Conservation (phyloP, 2,888 invertebrate species). For the Caenorhabditis japonica region DNA sequence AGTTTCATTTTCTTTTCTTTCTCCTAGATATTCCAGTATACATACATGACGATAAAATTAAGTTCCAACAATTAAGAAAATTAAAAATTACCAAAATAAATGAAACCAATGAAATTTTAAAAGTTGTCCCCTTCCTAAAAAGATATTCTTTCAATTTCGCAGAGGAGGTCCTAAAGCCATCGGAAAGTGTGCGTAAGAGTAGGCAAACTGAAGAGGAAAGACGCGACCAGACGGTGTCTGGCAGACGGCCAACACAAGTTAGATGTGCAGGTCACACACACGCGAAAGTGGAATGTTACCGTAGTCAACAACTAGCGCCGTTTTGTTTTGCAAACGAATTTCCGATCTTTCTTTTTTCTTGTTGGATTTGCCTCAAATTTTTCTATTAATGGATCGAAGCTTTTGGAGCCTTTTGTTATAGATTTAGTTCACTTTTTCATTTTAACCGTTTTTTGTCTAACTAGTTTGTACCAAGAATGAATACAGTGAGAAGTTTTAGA, state of each 20-base stretch:
- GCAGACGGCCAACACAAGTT: constrained; percentile 33
- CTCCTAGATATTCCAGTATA: no score
- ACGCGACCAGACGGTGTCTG: constrained; percentile 12
- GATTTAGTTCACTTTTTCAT: neutral
- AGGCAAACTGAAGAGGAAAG: neutral
- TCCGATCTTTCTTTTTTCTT: constrained; percentile 29
- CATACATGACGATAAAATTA: no score
- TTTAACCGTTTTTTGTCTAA: no score
- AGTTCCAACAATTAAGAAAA: no score
- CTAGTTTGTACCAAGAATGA: no score
- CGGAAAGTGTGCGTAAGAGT: neutral
- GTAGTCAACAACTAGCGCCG: constrained; percentile 9
- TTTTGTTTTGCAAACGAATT: constrained; percentile 11
- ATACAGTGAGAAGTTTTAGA: no score
- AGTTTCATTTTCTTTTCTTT: neutral
- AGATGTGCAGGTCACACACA: constrained; percentile 53
- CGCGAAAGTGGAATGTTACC: constrained; percentile 29
- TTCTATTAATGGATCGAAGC: no score
- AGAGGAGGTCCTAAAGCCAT: constrained; percentile 13
- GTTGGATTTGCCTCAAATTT: constrained; percentile 9
- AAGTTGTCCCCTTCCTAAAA: no score
- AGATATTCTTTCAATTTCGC: no score
- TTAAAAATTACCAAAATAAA: no score
- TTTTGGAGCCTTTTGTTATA: neutral
- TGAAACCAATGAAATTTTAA: no score